phyloP scores from a whole-genome alignment of 1,140 invertebrate species.

The Sycophila sp. region DNA sequence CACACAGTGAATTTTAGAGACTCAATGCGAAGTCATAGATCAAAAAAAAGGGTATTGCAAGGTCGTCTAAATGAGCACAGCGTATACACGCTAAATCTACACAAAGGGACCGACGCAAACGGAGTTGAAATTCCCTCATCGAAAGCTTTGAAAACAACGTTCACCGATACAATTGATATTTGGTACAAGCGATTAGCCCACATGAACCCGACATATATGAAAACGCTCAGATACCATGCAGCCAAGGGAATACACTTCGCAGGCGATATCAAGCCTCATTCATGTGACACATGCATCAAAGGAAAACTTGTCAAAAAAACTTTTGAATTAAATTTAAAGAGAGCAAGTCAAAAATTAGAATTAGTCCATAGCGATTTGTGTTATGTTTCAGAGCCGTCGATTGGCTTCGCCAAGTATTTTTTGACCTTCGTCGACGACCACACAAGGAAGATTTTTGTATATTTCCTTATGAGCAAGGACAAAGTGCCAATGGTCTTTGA shows the following conservation, averaged over 20 bases:
- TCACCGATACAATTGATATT: not conserved
- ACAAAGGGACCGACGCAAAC: not conserved
- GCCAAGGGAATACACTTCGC: not conserved
- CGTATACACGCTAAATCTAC: not conserved
- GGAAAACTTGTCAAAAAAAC: not conserved
- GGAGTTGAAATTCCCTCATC: not conserved
- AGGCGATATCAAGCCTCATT: not conserved
- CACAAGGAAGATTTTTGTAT: conserved; percentile 47
- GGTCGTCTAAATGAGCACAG: not conserved
- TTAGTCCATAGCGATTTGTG: conserved; percentile 49
- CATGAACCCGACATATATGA: not conserved
- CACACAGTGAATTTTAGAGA: not conserved
- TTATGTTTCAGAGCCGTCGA: conserved; percentile 42
- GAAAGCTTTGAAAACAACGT: not conserved
- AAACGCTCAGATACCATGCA: not conserved
- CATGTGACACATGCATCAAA: not conserved
- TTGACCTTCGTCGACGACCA: conserved; percentile 54
- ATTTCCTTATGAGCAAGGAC: conserved; percentile 53
- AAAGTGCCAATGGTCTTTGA: conserved; percentile 49
- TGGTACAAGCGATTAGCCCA: not conserved
- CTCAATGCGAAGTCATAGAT: not conserved
- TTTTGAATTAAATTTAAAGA: not conserved
- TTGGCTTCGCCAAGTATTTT: conserved; percentile 49
- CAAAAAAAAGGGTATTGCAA: not conserved
- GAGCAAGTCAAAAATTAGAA: conserved; percentile 36